A percentile compares a stretch with the other conserved stretches of the same genome.
Conservation (phyloP, 2,797 vertebrate genomes). For the Sphaeramia orbicularis region DNA sequence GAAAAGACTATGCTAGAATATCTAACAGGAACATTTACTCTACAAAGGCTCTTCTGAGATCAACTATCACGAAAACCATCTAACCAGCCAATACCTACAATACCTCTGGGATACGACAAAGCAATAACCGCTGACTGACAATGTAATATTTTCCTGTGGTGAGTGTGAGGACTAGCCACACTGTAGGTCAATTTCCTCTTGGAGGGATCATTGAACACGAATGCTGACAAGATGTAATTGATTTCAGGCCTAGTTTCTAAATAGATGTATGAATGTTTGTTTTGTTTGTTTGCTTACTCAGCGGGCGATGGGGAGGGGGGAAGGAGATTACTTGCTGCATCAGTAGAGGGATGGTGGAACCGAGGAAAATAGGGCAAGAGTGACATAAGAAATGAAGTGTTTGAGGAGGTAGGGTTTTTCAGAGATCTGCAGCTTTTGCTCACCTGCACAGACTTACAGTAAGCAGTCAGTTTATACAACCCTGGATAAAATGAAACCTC, state of each 20-base stretch:
- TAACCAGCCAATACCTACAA: background rate
- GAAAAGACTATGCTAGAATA: slow-evolving; percentile 33
- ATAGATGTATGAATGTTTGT: slow-evolving; percentile 7
- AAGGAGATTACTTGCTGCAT: slow-evolving; percentile 14
- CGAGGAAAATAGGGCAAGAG: slow-evolving; percentile 6
- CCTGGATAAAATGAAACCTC: slow-evolving; percentile 9
- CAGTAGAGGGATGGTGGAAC: slow-evolving; percentile 30
- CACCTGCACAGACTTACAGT: background rate
- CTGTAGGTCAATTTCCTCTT: slow-evolving; percentile 1
- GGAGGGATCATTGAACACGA: slow-evolving; percentile 11
- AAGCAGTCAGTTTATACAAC: background rate
- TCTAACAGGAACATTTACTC: slow-evolving; percentile 46
- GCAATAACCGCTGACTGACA: background rate
- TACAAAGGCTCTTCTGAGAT: slow-evolving; percentile 31
- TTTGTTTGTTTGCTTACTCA: slow-evolving; percentile 13
- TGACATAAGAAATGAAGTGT: background rate
- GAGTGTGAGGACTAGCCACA: background rate
- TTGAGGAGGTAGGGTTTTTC: background rate
- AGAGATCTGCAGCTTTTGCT: slow-evolving; percentile 10
- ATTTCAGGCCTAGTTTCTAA: background rate
- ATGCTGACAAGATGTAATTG: slow-evolving; percentile 7
- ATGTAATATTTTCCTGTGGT: background rate
- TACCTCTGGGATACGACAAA: background rate
- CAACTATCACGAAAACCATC: slow-evolving; percentile 19
- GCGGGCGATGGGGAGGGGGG: background rate